A percentile compares a stretch with the other conserved stretches of the same genome.
Conservation (phyloP, 1,140 invertebrate species). For the Maniola jurtina region DNA sequence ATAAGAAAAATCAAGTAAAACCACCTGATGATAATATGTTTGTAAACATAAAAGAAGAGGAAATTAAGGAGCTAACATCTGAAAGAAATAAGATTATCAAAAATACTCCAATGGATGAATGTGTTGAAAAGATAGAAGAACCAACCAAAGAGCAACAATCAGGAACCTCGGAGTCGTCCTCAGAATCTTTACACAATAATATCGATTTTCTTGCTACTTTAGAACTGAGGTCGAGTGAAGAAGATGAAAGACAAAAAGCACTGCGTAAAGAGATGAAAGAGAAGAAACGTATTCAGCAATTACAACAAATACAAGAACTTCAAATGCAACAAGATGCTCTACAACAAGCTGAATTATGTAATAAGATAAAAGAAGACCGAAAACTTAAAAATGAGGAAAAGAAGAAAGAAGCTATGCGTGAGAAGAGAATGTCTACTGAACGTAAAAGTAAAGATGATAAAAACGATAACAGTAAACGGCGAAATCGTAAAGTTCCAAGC, state of each 20-base stretch:
- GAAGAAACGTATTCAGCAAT: conserved; percentile 76
- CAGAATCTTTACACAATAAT: conserved; percentile 71
- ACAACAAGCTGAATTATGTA: conserved; percentile 57
- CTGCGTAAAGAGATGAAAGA: conserved; percentile 79
- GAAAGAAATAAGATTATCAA: conserved; percentile 48
- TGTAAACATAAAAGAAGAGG: conserved; percentile 50
- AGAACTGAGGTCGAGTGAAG: conserved; percentile 80
- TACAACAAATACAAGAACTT: conserved; percentile 77
- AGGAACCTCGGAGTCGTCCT: conserved; percentile 34
- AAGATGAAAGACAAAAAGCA: conserved; percentile 79
- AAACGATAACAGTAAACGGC: conserved; percentile 68
- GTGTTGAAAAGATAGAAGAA: conserved; percentile 39
- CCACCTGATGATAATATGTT: conserved; percentile 63
- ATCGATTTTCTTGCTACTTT: conserved; percentile 83
- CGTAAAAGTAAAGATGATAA: conserved; percentile 77
- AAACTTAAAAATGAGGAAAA: conserved; percentile 72
- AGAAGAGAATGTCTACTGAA: conserved; percentile 77
- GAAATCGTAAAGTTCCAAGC: conserved; percentile 77
- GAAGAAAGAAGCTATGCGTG: conserved; percentile 72
- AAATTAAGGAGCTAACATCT: conserved; percentile 47
- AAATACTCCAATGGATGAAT: conserved; percentile 43
- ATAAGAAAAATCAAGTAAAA: conserved; percentile 76
- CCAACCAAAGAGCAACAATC: neutral
- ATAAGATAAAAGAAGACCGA: conserved; percentile 71
- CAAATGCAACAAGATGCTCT: conserved; percentile 72